A percentile compares a stretch with the other conserved stretches of the same genome.
phyloP scores from a whole-genome alignment of 2,113 vertebrate genomes.

The Pungitius pungitius region DNA sequence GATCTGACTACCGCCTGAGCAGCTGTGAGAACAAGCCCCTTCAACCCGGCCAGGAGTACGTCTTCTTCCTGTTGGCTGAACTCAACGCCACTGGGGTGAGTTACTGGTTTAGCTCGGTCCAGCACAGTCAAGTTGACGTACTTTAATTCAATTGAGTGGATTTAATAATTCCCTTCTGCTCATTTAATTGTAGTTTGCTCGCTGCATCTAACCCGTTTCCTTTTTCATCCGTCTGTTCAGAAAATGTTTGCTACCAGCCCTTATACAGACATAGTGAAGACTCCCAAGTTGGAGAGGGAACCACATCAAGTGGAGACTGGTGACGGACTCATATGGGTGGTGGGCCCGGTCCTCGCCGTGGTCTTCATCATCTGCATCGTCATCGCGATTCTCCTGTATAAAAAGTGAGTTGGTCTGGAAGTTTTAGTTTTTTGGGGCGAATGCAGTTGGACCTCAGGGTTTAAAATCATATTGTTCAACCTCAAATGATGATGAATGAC shows the following conservation, averaged over 20 bases:
- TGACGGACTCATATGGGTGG: conserved; percentile 98
- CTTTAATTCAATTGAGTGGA: conserved; percentile 7
- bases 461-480: conserved; percentile 38
- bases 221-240: conserved; percentile 57
- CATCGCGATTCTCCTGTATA: conserved; percentile 97
- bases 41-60: conserved; percentile 90
- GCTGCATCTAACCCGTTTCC: not conserved
- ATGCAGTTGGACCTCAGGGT: not conserved
- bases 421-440: not conserved
- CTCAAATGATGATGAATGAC: conserved; percentile 35
- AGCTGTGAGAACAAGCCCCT: conserved; percentile 92
- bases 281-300: conserved; percentile 84
- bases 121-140: not conserved
- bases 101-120: conserved; percentile 11
- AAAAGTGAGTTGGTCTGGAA: conserved; percentile 88
- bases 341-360: conserved; percentile 94
- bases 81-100: conserved; percentile 88
- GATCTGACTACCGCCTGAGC: conserved; percentile 88
- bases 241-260: conserved; percentile 94
- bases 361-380: conserved; percentile 99
- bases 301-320: conserved; percentile 87
- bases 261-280: conserved; percentile 89
- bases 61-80: conserved; percentile 92
- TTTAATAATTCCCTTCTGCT: conserved; percentile 7
- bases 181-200: not conserved